Base-by-base conservation (phyloP, 2,113 vertebrate genomes). In the Euleptes europaea region DNA sequence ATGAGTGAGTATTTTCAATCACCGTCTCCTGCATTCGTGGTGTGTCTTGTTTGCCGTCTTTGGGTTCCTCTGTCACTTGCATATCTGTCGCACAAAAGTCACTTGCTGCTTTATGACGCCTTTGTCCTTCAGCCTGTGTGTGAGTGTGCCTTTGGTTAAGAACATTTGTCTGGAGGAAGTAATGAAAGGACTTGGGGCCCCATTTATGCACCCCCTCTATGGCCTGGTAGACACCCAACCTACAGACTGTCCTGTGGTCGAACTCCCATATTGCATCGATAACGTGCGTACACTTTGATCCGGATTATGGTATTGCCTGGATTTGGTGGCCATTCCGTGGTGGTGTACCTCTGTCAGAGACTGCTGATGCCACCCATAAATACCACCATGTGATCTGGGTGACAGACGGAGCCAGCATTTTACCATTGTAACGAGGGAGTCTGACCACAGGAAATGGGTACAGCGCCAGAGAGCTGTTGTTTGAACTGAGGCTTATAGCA, bases 1-100 rank as follows among this genome's bases (percentile, higher is more conserved):
- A 96, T 94, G 95, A 96, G 96, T 97, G 96, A 96, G 96, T 96
- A 97, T 95, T 92, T 94, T 80, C 91, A 92, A 94, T 92, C 90
- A 85, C 89, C 87, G 93, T 71, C 93, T 94, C 91, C 90, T 92
- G 84, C 92, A 93, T 93, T 63, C 91, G 85, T 84, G 1, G 83
- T 93, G 79, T 1, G 35, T 93, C 90, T 89, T 57, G 88, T 63
- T 81, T 86, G 82, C 75, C 82, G 5, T 76, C 35, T 63, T 6
- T 0, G 0, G 63, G 85, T 57, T 73, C 88, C 79, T 89, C 81
- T 31, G 1, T 87, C 89, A 28, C 92, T 40, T 81, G 85, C 86
- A 84, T 35, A 88, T 69, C 69, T 60, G 5, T 0, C 90, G 82
- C 90, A 86, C 94, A 84, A 90, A 87, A 92, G 93, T 63, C 38